Evolutionary conservation across 2,888 invertebrate genomes (phyloP), one percentile per base, ranked within the genome.

Genomic region (Antheraea yamamai): DNA sequence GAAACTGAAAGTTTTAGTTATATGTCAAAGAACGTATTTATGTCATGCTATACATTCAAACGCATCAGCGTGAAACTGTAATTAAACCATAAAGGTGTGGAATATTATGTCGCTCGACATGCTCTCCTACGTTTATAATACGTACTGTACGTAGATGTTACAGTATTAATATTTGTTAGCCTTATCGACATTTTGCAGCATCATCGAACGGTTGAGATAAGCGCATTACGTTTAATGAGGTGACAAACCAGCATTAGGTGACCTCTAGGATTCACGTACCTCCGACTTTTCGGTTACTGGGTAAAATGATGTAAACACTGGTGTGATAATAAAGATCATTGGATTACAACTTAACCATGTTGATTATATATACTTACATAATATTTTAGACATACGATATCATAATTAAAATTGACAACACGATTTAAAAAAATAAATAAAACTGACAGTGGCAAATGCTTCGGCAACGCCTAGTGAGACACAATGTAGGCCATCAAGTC

Each of bases 121-220:
- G 12, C 61, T 61, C 61, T 61, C n/a, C n/a, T 20, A 7, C 55
- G 18, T 55, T 18, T 55, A 20, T 55, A 55, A 55, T 23, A 14
- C 30, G 8, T 26, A 20, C 20, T 61, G 2, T 52, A 52, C 70
- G 30, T 55, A 26, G 12, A 55, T 35, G 26, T 30, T 47, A 52
- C 70, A 58, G 18, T 47, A 39, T 23, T 52, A 55, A 47, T 52
- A 73, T 16, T 68, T 68, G 61, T 73, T 30, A 35, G 58, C 23
- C 26, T 51, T n/a, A 51, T 72, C 72, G n/a, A 72, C n/a, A 72
- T 72, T n/a, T 72, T 51, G 72, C 20, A 72, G 47, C 52, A 39
- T 72, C 51, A 72, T 10, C 26, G 51, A 51, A 51, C 26, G 20
- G 23, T 23, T 61, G 61, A 61, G 23, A 61, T 61, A 61, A 61